These are phyloP conservation scores for Emydoidea blandingii DNA, from an alignment of 2,797 vertebrate genomes.

Conservation along the genomic window DNA sequence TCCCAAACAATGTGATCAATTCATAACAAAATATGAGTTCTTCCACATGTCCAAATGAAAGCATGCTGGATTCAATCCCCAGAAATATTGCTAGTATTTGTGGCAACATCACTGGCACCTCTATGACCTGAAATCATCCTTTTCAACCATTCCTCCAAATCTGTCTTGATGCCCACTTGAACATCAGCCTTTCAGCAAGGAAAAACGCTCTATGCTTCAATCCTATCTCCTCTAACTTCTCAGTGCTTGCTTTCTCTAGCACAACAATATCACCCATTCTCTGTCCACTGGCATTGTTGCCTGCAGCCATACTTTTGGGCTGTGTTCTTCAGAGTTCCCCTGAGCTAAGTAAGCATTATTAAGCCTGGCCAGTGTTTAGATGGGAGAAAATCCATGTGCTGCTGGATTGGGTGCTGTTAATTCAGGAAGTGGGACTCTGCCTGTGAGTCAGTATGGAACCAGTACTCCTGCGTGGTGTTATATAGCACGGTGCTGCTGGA, in stretches of 20 bases:
- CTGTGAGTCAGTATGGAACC: background rate
- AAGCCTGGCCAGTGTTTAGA: background rate
- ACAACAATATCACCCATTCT: background rate
- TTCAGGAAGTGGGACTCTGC: background rate
- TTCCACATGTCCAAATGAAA: conserved; percentile 37
- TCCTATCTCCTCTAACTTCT: background rate
- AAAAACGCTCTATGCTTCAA: background rate
- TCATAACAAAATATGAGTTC: conserved; percentile 46
- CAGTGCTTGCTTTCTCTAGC: background rate
- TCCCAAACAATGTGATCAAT: background rate
- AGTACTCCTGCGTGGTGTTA: rapidly evolving
- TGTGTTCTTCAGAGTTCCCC: background rate
- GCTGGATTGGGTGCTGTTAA: background rate
- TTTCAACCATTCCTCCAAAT: conserved; percentile 10
- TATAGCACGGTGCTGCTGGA: no score
- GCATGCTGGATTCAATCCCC: conserved; percentile 18
- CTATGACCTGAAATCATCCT: background rate
- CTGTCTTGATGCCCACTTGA: background rate
- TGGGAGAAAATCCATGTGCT: background rate
- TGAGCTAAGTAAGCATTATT: background rate
- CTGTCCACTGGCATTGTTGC: background rate
- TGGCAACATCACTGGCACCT: background rate
- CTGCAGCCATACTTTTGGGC: background rate
- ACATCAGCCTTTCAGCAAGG: background rate
- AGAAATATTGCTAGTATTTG: background rate